Conservation (phyloP, 2,113 vertebrate species). For the Oophaga pumilio region DNA sequence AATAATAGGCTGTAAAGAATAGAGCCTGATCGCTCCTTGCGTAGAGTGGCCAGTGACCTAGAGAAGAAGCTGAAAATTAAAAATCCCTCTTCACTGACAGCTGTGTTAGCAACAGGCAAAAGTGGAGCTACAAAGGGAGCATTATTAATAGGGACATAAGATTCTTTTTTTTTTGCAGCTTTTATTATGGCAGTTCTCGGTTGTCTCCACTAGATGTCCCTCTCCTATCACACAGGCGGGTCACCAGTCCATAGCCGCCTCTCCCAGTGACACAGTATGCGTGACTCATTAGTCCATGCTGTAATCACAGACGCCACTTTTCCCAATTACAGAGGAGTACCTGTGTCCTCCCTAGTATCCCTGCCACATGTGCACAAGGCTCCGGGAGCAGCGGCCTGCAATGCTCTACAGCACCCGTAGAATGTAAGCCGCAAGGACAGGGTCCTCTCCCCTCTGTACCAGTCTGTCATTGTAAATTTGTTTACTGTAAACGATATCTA, state of each 20-base stretch:
- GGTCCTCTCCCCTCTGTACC: too few relatives aligned
- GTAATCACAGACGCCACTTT: slow-evolving; percentile 43
- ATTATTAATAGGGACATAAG: too few relatives aligned
- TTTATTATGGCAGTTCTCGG: background rate
- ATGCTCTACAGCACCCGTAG: background rate
- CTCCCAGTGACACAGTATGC: background rate
- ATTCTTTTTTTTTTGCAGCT: background rate
- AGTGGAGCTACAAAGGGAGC: too few relatives aligned
- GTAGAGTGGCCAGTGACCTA: too few relatives aligned
- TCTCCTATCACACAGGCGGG: background rate
- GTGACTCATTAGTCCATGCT: slow-evolving; percentile 35
- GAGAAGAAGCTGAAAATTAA: too few relatives aligned
- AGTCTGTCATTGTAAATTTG: too few relatives aligned
- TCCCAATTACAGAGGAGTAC: slow-evolving; percentile 46
- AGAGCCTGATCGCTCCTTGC: too few relatives aligned
- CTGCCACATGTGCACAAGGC: slow-evolving; percentile 6
- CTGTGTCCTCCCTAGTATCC: background rate
- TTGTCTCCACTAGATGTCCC: slow-evolving; percentile 30
- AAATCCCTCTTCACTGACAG: too few relatives aligned
- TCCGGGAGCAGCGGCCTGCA: background rate
- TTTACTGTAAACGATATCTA: too few relatives aligned
- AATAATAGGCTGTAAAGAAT: too few relatives aligned
- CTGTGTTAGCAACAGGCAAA: too few relatives aligned
- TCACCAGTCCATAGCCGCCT: slow-evolving; percentile 13
- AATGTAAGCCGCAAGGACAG: too few relatives aligned